Evolutionary conservation across 1,140 invertebrate genomes (phyloP).

Genomic region (Euborellia annulipes): DNA sequence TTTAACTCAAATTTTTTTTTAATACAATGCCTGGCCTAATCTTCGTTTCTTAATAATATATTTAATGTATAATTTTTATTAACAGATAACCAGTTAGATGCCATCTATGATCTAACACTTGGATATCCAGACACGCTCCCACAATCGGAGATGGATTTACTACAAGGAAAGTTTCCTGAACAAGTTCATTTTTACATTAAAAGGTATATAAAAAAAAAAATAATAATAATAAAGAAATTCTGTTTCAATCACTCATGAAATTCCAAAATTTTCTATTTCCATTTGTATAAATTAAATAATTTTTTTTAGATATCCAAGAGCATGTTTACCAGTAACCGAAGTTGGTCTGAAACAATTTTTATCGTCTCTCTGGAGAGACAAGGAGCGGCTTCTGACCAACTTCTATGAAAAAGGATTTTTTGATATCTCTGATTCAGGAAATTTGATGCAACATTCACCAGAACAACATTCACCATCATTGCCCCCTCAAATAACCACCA

Average conservation of each 20-base stretch:
- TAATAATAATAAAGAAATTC: not conserved
- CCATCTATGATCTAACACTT: conserved; percentile 65
- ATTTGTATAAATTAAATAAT: conserved; percentile 8
- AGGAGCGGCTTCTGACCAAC: conserved; percentile 42
- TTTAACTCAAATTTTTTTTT: no score
- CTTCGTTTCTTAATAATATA: no score
- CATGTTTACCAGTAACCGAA: conserved; percentile 40
- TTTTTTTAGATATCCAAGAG: conserved; percentile 33
- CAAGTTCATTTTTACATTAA: conserved; percentile 60
- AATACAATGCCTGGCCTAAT: no score
- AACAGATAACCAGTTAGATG: conserved; percentile 40
- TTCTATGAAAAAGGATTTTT: conserved; percentile 39
- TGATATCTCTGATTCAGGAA: conserved; percentile 11
- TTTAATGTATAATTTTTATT: conserved; percentile 15
- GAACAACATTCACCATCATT: no score
- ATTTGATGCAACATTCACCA: no score
- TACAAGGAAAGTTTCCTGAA: conserved; percentile 49
- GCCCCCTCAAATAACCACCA: no score
- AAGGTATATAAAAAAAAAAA: conserved; percentile 30
- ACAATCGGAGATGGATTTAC: conserved; percentile 45
- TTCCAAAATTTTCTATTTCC: conserved; percentile 1
- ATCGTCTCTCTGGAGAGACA: conserved; percentile 50
- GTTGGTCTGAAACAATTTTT: conserved; percentile 45
- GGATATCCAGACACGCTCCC: conserved; percentile 52
- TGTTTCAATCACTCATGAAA: conserved; percentile 3